A percentile compares a stretch with the other conserved stretches of the same genome.
These are phyloP conservation scores for Isaurus tuberculatus DNA, from an alignment of 92 coral and sea anemone genomes.

Conservation along the genomic window DNA sequence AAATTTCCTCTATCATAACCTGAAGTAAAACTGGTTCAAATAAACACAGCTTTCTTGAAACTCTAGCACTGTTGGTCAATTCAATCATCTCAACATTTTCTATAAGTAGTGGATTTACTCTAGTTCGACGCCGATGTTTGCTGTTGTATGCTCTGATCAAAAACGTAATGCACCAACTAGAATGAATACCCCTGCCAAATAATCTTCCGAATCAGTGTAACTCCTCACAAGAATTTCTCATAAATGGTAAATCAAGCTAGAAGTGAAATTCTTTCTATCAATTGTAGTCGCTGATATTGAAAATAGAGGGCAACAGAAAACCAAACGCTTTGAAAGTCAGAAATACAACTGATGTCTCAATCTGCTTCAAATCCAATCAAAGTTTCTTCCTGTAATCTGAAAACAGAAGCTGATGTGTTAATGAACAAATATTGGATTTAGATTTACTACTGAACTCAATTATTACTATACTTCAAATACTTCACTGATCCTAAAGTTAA, in stretches of 20 bases:
- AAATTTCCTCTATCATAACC: too few species aligned
- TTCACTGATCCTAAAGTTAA: too few species aligned
- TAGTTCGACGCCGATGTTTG: too few species aligned
- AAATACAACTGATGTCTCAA: not conserved
- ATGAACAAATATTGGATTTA: not conserved
- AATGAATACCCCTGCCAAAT: not conserved
- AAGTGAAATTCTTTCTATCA: not conserved
- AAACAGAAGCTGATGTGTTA: not conserved
- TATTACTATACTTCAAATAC: not conserved
- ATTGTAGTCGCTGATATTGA: too few species aligned
- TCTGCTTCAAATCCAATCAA: not conserved
- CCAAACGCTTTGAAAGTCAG: not conserved
- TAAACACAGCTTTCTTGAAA: not conserved
- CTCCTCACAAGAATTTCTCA: not conserved
- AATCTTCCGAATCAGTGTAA: not conserved
- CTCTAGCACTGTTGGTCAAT: not conserved
- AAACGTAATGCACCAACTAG: not conserved
- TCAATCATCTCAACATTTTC: not conserved
- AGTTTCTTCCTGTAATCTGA: slow-evolving; percentile 30
- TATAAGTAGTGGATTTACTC: too few species aligned
- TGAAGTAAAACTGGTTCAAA: too few species aligned
- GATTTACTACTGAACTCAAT: not conserved
- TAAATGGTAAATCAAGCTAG: not conserved
- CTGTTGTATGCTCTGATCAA: not conserved
- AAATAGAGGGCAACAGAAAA: not conserved